These are phyloP conservation scores for Eriosoma lanigerum DNA, from an alignment of 1,140 invertebrate genomes.

Conservation along the genomic window DNA sequence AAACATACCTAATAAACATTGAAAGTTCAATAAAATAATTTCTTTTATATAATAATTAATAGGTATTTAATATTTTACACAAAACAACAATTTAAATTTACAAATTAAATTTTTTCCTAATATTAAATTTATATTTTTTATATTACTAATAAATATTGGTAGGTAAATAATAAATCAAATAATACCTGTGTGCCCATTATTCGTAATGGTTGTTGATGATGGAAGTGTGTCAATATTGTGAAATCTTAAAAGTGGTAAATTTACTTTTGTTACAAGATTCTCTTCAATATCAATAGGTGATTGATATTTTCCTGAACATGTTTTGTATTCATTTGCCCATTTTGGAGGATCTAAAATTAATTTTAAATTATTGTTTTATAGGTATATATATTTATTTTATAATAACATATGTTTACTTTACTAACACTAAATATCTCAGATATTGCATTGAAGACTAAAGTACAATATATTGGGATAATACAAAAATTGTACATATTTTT, in stretches of 20 bases:
- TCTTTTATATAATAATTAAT: too few relatives aligned
- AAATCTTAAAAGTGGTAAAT: slow-evolving; percentile 63
- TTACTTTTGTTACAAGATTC: slow-evolving; percentile 65
- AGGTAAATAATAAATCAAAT: not conserved
- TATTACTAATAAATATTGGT: too few relatives aligned
- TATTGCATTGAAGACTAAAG: too few relatives aligned
- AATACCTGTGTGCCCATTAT: slow-evolving; percentile 79
- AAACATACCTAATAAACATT: too few relatives aligned
- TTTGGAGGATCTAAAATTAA: slow-evolving; percentile 65
- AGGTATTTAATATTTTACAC: too few relatives aligned
- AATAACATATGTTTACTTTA: not conserved
- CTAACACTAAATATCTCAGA: too few relatives aligned
- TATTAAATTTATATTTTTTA: not conserved
- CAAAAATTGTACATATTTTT: too few relatives aligned
- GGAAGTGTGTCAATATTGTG: slow-evolving; percentile 64
- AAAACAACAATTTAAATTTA: not conserved
- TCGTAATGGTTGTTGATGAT: slow-evolving; percentile 63
- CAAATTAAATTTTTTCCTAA: not conserved
- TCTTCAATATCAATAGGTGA: slow-evolving; percentile 81
- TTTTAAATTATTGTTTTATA: not conserved
- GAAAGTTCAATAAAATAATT: too few relatives aligned
- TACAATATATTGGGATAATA: too few relatives aligned
- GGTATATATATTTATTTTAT: not conserved
- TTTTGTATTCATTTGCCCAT: slow-evolving; percentile 69
- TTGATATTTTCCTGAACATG: slow-evolving; percentile 76